Conservation (phyloP, 2,888 invertebrate genomes). For the Cosmia pyralina region DNA sequence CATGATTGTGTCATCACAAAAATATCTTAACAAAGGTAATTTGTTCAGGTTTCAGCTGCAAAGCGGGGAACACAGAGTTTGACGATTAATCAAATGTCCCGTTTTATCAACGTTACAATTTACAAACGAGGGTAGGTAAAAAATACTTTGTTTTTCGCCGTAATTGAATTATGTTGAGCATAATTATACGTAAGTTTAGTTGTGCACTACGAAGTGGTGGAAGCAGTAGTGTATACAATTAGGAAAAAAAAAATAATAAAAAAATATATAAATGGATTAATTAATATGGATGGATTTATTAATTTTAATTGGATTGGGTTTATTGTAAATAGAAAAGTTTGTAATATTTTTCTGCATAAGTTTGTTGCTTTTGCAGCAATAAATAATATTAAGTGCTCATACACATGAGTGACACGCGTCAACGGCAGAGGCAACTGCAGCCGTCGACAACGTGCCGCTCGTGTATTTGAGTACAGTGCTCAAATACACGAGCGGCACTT, state of each 20-base stretch:
- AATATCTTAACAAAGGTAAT: conserved; percentile 54
- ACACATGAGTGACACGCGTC: no score
- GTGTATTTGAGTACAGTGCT: no score
- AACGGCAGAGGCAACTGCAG: no score
- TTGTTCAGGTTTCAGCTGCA: conserved; percentile 45
- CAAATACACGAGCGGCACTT: no score
- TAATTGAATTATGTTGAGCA: conserved; percentile 52
- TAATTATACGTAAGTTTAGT: neutral
- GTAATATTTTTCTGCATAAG: no score
- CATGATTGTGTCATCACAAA: conserved; percentile 47
- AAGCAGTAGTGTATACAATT: neutral
- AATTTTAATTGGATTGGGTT: no score
- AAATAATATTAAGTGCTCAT: neutral
- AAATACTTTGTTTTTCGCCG: conserved; percentile 54
- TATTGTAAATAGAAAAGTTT: neutral
- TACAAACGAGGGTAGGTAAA: conserved; percentile 59
- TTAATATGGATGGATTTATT: no score
- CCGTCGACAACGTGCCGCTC: no score
- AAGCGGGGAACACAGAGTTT: conserved; percentile 49
- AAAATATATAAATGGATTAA: no score
- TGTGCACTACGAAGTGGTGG: neutral
- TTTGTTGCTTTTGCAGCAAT: neutral
- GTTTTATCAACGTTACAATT: conserved; percentile 62
- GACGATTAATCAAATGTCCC: conserved; percentile 65
- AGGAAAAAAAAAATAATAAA: no score